These are phyloP conservation scores for Drosophila gunungcola DNA, from an alignment of 1,140 invertebrate genomes.

Conservation along the genomic window DNA sequence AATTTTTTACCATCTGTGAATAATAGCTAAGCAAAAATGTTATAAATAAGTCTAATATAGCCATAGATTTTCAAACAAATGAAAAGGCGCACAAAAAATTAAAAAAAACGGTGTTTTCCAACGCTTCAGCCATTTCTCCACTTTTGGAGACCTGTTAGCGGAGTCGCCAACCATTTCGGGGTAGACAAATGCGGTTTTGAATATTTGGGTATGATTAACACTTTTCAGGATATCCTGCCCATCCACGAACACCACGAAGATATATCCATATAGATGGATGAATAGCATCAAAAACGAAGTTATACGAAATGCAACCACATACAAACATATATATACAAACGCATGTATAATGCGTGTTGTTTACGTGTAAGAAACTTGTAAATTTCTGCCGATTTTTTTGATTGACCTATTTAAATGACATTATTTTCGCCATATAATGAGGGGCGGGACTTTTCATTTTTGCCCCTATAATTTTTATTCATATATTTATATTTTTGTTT, in stretches of 20 bases:
- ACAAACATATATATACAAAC: no score
- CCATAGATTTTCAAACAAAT: no score
- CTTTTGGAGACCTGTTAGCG: not conserved
- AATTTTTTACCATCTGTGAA: no score
- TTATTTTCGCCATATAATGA: not conserved
- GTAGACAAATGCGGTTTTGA: not conserved
- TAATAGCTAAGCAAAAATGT: no score
- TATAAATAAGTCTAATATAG: no score
- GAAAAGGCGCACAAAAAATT: not conserved
- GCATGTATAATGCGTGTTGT: conserved; percentile 5
- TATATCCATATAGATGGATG: not conserved
- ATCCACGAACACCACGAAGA: not conserved
- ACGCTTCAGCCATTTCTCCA: not conserved
- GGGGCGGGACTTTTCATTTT: no score
- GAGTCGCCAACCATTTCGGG: not conserved
- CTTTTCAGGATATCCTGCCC: not conserved
- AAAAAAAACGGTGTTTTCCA: not conserved
- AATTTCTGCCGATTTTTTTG: not conserved
- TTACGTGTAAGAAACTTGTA: conserved; percentile 5
- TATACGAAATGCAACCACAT: conserved; percentile 9
- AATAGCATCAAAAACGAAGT: conserved; percentile 8
- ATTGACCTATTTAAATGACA: conserved; percentile 14
- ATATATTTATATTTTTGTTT: no score
- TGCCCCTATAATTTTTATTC: no score
- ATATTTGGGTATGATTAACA: conserved; percentile 5